Evolutionary conservation across 2,888 invertebrate genomes (phyloP).

Genomic region (Diaperis boleti): DNA sequence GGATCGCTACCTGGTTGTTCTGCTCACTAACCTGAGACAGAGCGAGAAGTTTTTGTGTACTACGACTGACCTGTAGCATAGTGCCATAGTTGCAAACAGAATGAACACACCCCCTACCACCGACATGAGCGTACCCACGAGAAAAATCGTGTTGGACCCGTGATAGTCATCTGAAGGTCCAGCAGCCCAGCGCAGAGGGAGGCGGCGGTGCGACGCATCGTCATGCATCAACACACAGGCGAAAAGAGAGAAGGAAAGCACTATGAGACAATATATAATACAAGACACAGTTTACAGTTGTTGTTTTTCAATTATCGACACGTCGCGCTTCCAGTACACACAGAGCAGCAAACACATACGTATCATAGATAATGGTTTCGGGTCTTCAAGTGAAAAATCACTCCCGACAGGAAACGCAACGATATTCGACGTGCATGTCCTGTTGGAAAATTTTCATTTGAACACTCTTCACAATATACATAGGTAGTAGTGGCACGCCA

Average conservation of each 20-base stretch:
- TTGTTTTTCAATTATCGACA: neutral
- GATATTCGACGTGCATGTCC: too few relatives aligned
- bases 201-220: constrained; percentile 60
- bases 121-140: constrained; percentile 98
- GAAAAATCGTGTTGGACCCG: constrained; percentile 97
- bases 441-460: too few relatives aligned
- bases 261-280: constrained; percentile 66
- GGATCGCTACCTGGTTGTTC: constrained; percentile 77
- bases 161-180: constrained; percentile 89
- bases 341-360: constrained; percentile 50
- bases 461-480: constrained; percentile 39
- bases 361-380: constrained; percentile 42
- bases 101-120: constrained; percentile 99
- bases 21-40: constrained; percentile 98
- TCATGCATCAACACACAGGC: constrained; percentile 72
- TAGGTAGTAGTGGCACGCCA: constrained; percentile 38
- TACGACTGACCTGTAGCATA: constrained; percentile 99
- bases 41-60: constrained; percentile 99
- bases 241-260: constrained; percentile 71
- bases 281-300: constrained; percentile 47
- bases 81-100: constrained; percentile 98
- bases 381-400: too few relatives aligned
- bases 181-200: constrained; percentile 63
- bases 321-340: constrained; percentile 59
- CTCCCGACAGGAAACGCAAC: too few relatives aligned